A percentile compares a stretch with the other conserved stretches of the same genome.
Conservation (phyloP, 2,888 invertebrate species). For the Acrobasis repandana region DNA sequence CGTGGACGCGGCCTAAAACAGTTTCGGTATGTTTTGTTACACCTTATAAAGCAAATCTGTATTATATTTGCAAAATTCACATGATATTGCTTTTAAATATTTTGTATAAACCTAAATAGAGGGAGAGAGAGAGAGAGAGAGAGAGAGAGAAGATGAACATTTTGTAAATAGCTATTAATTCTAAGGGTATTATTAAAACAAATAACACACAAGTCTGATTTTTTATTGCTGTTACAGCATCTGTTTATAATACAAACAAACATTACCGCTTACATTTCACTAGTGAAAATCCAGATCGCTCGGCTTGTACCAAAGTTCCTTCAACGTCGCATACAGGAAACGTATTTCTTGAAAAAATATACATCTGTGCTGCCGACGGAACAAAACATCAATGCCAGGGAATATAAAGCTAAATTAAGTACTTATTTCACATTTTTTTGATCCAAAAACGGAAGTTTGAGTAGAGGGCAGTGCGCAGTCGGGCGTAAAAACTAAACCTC, state of each 20-base stretch:
- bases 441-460: slow-evolving; percentile 49
- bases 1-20: too few species aligned
- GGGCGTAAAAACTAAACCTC: slow-evolving; percentile 51
- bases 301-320: slow-evolving; percentile 58
- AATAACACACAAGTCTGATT: slow-evolving; percentile 68
- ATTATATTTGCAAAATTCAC: too few species aligned
- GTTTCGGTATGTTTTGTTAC: too few species aligned
- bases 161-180: too few species aligned
- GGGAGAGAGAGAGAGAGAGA: too few species aligned
- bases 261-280: slow-evolving; percentile 68
- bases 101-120: too few species aligned
- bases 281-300: slow-evolving; percentile 71
- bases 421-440: slow-evolving; percentile 49
- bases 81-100: too few species aligned
- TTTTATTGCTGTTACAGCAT: slow-evolving; percentile 82
- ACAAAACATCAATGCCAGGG: slow-evolving; percentile 28
- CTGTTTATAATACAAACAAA: slow-evolving; percentile 77
- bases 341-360: slow-evolving; percentile 48
- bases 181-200: slow-evolving; percentile 33
- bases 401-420: slow-evolving; percentile 71
- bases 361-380: slow-evolving; percentile 35
- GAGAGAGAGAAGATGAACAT: too few species aligned
- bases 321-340: slow-evolving; percentile 31
- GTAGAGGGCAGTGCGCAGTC: slow-evolving; percentile 60
- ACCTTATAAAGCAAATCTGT: too few species aligned